Conservation (phyloP, 37 sponge, comb jelly and placozoan genomes). For the Agelas oroides region DNA sequence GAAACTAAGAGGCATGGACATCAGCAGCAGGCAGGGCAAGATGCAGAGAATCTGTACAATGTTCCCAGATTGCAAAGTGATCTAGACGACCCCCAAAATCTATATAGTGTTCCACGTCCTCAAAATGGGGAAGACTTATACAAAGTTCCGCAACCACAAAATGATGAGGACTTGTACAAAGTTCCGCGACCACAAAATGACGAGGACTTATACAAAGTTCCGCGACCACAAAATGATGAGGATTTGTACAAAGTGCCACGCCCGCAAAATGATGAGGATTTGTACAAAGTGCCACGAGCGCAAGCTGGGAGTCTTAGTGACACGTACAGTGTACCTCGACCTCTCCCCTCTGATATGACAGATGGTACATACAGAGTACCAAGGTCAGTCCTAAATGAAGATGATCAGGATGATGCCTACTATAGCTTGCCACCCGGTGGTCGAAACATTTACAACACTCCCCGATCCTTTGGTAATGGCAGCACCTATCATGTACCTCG, state of each 20-base stretch:
- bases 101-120: slow-evolving; percentile 1
- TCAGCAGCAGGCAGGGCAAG: too few species aligned
- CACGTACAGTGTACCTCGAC: too few species aligned
- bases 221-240: background rate
- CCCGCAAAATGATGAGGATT: background rate
- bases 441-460: too few species aligned
- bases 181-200: background rate
- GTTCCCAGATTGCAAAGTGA: slow-evolving; percentile 7
- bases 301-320: background rate
- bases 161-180: background rate
- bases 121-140: background rate
- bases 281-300: slow-evolving; percentile 1
- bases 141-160: background rate
- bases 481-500: too few species aligned
- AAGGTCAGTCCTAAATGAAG: too few species aligned
- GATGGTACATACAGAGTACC: too few species aligned
- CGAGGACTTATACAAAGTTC: background rate
- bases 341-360: too few species aligned
- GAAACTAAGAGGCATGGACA: too few species aligned
- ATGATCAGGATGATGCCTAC: too few species aligned
- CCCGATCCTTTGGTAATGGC: too few species aligned
- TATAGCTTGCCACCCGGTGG: too few species aligned
- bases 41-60: slow-evolving; percentile 1
- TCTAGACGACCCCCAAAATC: background rate
- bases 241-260: slow-evolving; percentile 7